Base-by-base conservation (phyloP, 2,797 vertebrate genomes). In the Galago senegalensis region DNA sequence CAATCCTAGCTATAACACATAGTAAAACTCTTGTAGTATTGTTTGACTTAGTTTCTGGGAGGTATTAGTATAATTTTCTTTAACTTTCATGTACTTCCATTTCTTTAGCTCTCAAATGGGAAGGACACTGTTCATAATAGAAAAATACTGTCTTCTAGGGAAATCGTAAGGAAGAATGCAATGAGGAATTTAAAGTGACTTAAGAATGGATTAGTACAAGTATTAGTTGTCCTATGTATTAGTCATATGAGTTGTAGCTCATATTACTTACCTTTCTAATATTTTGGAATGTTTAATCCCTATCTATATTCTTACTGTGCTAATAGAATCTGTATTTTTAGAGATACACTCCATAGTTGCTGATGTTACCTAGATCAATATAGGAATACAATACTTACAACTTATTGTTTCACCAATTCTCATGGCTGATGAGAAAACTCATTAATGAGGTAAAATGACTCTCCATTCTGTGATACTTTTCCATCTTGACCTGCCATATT, bases 261-360 rank as follows among this genome's bases (percentile, higher is more conserved):
- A 65, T 1, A 82, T 73, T 69, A 70, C 8, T 53, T 70, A 63
- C 46, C 7, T 56, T 85, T 87, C 5, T 70, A 88, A 18, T 49
- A 70, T 53, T 87, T 75, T 46, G 1, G 16, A 75, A 81, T 76
- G 56, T 58, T 13, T 94, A 69, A 85, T 77, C 0, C 18, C 2
- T 69, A 25, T 25, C 17, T 60, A 2, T 58, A 8, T 69, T 4
- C 11, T 69, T 87, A 75, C 3, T 49, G 8, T 93, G 7, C 85
- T 40, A 69, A 89, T 61, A 56, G 11, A 94, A 37, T 75, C 23
- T 92, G 2, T 56, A 58, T 49, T 87, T 92, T 96, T 87, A 82
- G 16, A 82, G 43, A 43, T 69, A 46, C n/a, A 43, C 10, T 37
- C 11, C 73, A 10, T 81, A 23, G 12, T 34, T 87, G 5, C 12